Conservation (phyloP, 2,797 vertebrate species). For the Pangasius krempfi region DNA sequence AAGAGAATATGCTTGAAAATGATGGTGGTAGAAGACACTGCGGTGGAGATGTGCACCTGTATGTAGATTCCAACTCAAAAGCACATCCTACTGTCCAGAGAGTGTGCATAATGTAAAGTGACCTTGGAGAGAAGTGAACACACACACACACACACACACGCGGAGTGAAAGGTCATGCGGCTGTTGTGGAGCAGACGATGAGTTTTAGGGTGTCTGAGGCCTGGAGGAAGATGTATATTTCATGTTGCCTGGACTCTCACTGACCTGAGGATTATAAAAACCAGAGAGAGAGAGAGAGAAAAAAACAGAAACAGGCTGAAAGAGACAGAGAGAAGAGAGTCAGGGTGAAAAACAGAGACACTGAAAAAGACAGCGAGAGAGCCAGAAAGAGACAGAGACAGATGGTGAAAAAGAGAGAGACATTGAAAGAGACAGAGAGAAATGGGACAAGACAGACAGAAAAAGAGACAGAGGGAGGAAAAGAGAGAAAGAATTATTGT, state of each 20-base stretch:
- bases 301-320: neutral
- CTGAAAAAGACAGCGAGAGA: neutral
- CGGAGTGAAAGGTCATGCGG: neutral
- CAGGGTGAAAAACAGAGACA: neutral
- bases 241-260: constrained; percentile 20
- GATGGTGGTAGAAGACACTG: neutral
- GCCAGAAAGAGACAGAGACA: no score
- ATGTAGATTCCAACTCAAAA: neutral
- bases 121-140: neutral
- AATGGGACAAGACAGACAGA: neutral
- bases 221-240: constrained; percentile 34
- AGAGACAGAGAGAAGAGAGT: neutral
- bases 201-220: constrained; percentile 16
- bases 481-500: neutral
- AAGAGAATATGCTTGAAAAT: neutral
- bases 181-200: neutral
- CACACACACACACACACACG: constrained; percentile 21
- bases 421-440: neutral
- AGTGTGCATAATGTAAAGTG: constrained; percentile 9
- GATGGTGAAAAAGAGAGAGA: neutral
- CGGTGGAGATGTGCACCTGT: neutral
- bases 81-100: constrained; percentile 7
- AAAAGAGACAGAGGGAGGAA: neutral
- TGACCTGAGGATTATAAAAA: neutral
- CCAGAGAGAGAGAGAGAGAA: neutral